A percentile compares a stretch with the other conserved stretches of the same genome.
phyloP scores from a whole-genome alignment of 2,797 vertebrate genomes.

The Xiphorhynchus erythropygius region DNA sequence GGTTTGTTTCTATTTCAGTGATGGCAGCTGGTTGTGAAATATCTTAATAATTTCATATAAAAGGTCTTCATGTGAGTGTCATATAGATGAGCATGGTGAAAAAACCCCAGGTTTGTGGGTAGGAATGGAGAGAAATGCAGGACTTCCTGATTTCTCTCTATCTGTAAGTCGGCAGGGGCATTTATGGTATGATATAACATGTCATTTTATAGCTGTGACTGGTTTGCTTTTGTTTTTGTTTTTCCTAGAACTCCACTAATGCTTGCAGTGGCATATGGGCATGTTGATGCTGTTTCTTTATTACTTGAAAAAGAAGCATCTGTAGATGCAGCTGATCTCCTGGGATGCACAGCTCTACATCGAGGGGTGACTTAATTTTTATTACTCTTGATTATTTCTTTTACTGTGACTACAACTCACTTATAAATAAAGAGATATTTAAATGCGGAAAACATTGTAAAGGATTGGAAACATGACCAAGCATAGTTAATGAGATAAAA shows the following conservation, averaged over 20 bases:
- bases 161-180: background rate
- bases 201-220: background rate
- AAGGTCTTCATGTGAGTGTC: background rate
- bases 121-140: background rate
- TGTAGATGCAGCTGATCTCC: constrained; percentile 84
- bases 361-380: constrained; percentile 83
- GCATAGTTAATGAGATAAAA: background rate
- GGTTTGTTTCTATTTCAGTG: background rate
- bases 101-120: background rate
- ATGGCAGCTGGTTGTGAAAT: background rate
- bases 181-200: background rate
- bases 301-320: constrained; percentile 93
- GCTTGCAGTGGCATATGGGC: constrained; percentile 93
- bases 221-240: background rate
- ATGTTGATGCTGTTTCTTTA: constrained; percentile 91
- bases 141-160: background rate
- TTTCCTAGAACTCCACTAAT: constrained; percentile 89
- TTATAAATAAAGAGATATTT: background rate
- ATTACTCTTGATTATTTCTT: background rate
- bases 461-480: background rate
- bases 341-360: constrained; percentile 92
- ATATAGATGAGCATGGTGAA: background rate
- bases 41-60: background rate
- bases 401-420: background rate
- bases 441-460: background rate